phyloP scores from a whole-genome alignment of 2,797 vertebrate genomes.

The Distichodus sexfasciatus region DNA sequence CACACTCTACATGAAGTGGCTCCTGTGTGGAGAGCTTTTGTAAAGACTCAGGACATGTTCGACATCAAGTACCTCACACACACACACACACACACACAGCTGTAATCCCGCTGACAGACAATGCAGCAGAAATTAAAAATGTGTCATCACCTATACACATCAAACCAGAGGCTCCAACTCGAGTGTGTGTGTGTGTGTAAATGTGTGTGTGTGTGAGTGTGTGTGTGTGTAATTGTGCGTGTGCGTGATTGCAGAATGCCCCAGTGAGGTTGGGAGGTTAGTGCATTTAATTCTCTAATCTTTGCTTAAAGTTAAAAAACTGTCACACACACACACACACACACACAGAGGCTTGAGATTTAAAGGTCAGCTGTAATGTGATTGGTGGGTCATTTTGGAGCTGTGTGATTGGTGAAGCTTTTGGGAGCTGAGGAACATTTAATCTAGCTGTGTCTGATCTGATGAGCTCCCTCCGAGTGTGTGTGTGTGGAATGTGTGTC shows the following conservation, averaged over 20 bases:
- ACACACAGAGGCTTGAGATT: slow-evolving; percentile 50
- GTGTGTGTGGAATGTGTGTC: slow-evolving; percentile 15
- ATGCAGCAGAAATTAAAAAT: slow-evolving; percentile 44
- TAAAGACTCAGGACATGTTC: neutral
- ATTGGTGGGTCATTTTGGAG: slow-evolving; percentile 32
- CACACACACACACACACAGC: neutral
- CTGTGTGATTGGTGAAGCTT: slow-evolving; percentile 50
- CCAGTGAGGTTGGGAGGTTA: slow-evolving; percentile 19
- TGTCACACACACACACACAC: slow-evolving; percentile 34
- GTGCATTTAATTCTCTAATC: slow-evolving; percentile 36
- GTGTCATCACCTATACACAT: slow-evolving; percentile 29
- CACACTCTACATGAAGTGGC: slow-evolving; percentile 6
- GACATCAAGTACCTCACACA: neutral
- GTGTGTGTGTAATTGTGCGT: too few species aligned
- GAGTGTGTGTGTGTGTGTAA: slow-evolving; percentile 20
- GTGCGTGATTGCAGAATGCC: slow-evolving; percentile 17
- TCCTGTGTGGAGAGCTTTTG: slow-evolving; percentile 1
- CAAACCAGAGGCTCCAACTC: slow-evolving; percentile 20
- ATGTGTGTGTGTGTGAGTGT: slow-evolving; percentile 30
- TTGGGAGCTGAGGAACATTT: slow-evolving; percentile 29
- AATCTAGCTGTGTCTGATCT: slow-evolving; percentile 49
- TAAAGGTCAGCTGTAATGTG: slow-evolving; percentile 60
- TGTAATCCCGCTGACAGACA: slow-evolving; percentile 38
- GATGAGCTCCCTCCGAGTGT: slow-evolving; percentile 27
- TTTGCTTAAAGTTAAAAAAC: slow-evolving; percentile 1